Base-by-base conservation (phyloP, 2,888 invertebrate species). In the Ectemnius lituratus region DNA sequence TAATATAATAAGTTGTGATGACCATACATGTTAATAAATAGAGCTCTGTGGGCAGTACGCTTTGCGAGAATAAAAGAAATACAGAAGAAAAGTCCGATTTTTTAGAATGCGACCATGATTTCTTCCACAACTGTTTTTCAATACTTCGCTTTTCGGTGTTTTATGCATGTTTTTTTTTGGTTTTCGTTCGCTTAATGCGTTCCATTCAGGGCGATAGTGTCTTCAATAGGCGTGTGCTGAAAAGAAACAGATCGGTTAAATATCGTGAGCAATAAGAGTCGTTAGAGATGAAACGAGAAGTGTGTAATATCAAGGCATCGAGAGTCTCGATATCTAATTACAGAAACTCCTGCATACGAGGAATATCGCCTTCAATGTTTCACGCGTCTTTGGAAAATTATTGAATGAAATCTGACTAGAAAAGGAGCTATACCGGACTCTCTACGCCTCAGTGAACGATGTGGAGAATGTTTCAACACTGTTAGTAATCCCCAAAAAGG, bases 181-280 rank as follows among this genome's bases (percentile, higher is more conserved):
- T 64, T 80, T 52, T 16, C 52, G 52, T 83, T 81, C 76, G 78
- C 76, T 79, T 85, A 81, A 80, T 82, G 82, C 81, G 75, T 83
- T 87, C 84, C 85, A 79, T 79, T 68, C 75, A 80, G 84, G 84
- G 72, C 80, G 86, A 76, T 79, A 81, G 77, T 80, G 85, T 87
- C 87, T 88, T 89, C 90, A 90, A 85, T 86, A 84, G 84, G 81
- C 87, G 84, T 88, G 87, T 84, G 90, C 90, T 90, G 89, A 90
- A 88, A 83, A 85, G 8, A 11, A 37, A 37, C 64, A 79, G 79
- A 85, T 20, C 60, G 52, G 68, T 73, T n/a, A 18, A 46, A 57
- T 46, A 57, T 6, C 37, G 65, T 67, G 65, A 73, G 68, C 1
- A n/a, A 11, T 4, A 49, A 49, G 37, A 63, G 59, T 27, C 5